These are phyloP conservation scores for Sciaenops ocellatus DNA, from an alignment of 2,797 vertebrate species.

Conservation along the genomic window DNA sequence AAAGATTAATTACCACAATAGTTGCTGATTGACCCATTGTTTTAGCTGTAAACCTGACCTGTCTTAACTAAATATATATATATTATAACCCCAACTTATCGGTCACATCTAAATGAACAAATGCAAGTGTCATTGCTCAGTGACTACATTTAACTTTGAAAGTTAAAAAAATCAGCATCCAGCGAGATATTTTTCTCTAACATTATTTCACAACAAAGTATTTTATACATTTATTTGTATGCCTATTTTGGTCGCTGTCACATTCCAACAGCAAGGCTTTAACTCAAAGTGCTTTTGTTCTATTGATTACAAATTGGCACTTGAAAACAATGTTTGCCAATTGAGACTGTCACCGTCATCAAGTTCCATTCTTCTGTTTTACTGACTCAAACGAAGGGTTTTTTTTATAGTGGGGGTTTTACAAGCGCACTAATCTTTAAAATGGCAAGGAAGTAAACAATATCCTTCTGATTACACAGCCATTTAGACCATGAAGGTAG, in stretches of 20 bases:
- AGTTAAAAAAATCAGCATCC: no score
- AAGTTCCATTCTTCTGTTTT: not conserved
- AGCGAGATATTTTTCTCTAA: no score
- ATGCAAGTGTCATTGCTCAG: not conserved
- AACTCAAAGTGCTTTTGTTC: slow-evolving; percentile 20
- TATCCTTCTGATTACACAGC: slow-evolving; percentile 57
- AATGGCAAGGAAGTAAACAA: slow-evolving; percentile 38
- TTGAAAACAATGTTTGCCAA: slow-evolving; percentile 5
- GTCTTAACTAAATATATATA: not conserved
- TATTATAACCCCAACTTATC: not conserved
- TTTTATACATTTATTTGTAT: not conserved
- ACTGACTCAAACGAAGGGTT: not conserved
- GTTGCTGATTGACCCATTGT: no score
- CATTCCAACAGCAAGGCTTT: not conserved
- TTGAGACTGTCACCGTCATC: not conserved
- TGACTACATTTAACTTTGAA: not conserved
- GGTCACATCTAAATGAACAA: not conserved
- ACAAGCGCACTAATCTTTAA: slow-evolving; percentile 30
- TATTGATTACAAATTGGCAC: slow-evolving; percentile 27
- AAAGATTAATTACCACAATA: no score
- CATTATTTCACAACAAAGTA: not conserved
- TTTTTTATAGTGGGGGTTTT: slow-evolving; percentile 12
- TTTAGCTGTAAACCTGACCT: not conserved
- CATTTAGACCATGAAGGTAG: slow-evolving; percentile 43
- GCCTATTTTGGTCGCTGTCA: not conserved